These are phyloP conservation scores for Leucopternis melanops DNA, from an alignment of 2,113 vertebrate genomes.

Conservation along the genomic window DNA sequence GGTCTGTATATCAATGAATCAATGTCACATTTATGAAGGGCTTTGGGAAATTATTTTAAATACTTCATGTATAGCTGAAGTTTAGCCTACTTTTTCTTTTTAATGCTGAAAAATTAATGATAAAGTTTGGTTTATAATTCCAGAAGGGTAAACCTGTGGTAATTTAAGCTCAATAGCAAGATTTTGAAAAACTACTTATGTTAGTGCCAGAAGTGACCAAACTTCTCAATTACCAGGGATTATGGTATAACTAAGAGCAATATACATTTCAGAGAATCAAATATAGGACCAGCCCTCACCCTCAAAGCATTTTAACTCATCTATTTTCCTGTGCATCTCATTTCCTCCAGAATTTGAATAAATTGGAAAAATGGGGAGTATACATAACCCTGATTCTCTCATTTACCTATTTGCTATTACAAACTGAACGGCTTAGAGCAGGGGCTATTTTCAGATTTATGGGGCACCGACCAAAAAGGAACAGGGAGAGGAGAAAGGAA, in stretches of 20 bases:
- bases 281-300: not conserved
- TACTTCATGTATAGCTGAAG: conserved; percentile 58
- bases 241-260: not conserved
- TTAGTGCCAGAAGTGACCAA: not conserved
- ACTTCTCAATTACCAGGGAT: not conserved
- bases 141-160: not conserved
- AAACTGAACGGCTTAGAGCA: not conserved
- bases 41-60: conserved; percentile 69
- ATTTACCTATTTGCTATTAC: not conserved
- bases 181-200: not conserved
- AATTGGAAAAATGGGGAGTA: not conserved
- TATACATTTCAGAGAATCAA: not conserved
- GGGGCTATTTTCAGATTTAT: not conserved
- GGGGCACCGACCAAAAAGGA: not conserved
- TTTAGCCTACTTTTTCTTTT: conserved; percentile 59
- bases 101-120: conserved; percentile 44
- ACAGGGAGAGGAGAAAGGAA: not conserved
- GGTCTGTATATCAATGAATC: conserved; percentile 75
- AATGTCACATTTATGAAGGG: conserved; percentile 72
- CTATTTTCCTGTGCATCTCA: not conserved
- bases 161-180: not conserved
- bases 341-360: not conserved
- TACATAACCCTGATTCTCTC: fast-evolving
- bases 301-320: not conserved
- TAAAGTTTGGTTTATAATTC: not conserved